Evolutionary conservation across 2,888 invertebrate species (phyloP), one percentile per base, ranked within the genome.

Genomic region (Ophraella communa): DNA sequence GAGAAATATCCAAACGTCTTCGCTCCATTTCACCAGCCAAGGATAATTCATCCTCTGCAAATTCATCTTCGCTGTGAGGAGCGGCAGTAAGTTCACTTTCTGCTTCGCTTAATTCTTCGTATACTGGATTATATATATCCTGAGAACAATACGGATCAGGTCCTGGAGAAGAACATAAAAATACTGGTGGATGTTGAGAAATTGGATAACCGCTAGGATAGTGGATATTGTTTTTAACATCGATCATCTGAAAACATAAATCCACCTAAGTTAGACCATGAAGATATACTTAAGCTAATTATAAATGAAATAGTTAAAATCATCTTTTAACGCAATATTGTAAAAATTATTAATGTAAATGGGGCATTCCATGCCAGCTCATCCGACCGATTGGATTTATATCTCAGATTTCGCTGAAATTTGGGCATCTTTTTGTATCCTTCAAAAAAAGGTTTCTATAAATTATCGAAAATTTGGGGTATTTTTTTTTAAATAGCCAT

Each of bases 21-120:
- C 77, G 67, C 27, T 77, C 78, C 69, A 74, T 77, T 63, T 80
- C 84, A 60, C 86, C 87, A 1, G 84, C 86, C 70, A 87, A 77
- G 68, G 87, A 91, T 11, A 93, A 84, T 77, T 93, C 93, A 78
- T 93, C 93, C 82, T 93, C 93, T 53, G 93, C 93, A 77, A 93
- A 93, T 77, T 93, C 93, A 76, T 93, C 93, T 77, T 93, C 93
- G 77, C 92, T 92, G 77, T 89, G 89, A 35, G 88, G 85, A 10
- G 88, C 89, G 1, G 85, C 85, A 23, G 78, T 80, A 39, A 82
- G 69, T 69, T 87, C 87, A 64, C 85, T 86, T 72, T 89, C 87
- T 57, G 86, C 87, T 76, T 89, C 89, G 69, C 88, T 88, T 45
- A 94, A 85, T 78, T 93, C 93, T 82, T 93, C 93, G 82, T 93